Evolutionary conservation across 2,113 vertebrate genomes (phyloP), one percentile per base, ranked within the genome.

Genomic region (Rhinoderma darwinii): DNA sequence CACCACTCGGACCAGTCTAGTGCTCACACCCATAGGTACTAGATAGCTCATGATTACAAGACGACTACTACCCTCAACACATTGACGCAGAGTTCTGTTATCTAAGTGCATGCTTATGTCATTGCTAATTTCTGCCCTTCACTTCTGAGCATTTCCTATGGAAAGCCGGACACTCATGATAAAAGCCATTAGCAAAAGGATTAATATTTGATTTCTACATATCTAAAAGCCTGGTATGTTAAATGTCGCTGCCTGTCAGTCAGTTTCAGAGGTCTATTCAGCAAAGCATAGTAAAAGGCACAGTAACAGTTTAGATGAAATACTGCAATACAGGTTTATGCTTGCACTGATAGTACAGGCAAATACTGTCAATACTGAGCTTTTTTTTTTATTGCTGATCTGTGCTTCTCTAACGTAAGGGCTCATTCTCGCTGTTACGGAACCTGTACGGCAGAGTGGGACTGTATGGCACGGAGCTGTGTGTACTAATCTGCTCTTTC

Each of bases 151-250:
- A 43, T 39, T 74, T 8, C 35, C 22, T 41, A 70, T 56, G 44
- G 32, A 54, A 72, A 77, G 41, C 84, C 50, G 73, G 59, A 66
- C 54, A 85, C 76, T 77, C 30, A 63, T n/a, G n/a, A n/a, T 66
- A 35, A 85, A 63, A 78, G 63, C 44, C 41, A 37, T 12, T 80
- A 77, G 66, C 22, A 43, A 79, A 78, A 78, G 72, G 0, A 78
- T 85, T 15, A 85, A 85, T 85, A 85, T 85, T 85, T 77, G 47
- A 83, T 83, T 32, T 35, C n/a, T 70, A 35, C 63, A 72, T 51
- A 6, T 68, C 9, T 68, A 68, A 68, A 63, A 32, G 63, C 63
- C 27, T 30, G n/a, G 5, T 17, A 32, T 68, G 27, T 32, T 15
- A 50, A 15, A 30, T 50, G 74, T 76, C 17, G 17, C 43, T 47